A percentile compares a stretch with the other conserved stretches of the same genome.
Evolutionary conservation across 2,797 vertebrate genomes (phyloP).

Genomic region (Mastacembelus armatus): DNA sequence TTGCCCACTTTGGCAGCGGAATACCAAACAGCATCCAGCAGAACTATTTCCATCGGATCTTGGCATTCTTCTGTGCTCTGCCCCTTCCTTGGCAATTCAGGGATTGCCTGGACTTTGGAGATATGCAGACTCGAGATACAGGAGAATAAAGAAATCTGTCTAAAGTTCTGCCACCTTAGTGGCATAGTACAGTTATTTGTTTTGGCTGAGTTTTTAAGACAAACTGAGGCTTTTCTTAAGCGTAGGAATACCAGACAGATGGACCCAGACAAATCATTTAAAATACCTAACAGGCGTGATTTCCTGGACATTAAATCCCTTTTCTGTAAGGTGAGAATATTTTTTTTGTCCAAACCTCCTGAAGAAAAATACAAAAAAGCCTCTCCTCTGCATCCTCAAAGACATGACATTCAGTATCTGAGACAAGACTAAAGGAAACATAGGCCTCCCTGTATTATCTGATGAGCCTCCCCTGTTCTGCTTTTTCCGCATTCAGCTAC

Average conservation of each 20-base stretch:
- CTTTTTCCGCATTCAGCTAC: conserved; percentile 28
- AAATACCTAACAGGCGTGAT: conserved; percentile 15
- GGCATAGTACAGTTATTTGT: conserved; percentile 23
- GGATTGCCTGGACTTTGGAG: conserved; percentile 50
- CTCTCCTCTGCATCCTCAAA: conserved; percentile 22
- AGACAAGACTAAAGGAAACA: conserved; percentile 30
- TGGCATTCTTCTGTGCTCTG: conserved; percentile 24
- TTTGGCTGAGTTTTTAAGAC: conserved; percentile 16
- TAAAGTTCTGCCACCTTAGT: conserved; percentile 24
- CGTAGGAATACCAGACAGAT: conserved; percentile 7
- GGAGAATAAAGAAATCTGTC: conserved; percentile 40
- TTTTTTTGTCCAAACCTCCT: conserved; percentile 22
- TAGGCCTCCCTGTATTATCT: conserved; percentile 36
- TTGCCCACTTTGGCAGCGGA: conserved; percentile 40
- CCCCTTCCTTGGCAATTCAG: conserved; percentile 43
- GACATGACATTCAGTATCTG: conserved; percentile 30
- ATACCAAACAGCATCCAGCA: conserved; percentile 49
- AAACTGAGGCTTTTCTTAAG: conserved; percentile 46
- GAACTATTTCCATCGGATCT: conserved; percentile 37
- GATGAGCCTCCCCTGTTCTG: conserved; percentile 29
- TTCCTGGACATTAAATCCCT: conserved; percentile 25
- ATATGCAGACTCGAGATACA: conserved; percentile 54
- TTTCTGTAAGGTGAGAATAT: conserved; percentile 36
- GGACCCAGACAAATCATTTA: conserved; percentile 25
- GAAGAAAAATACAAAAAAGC: conserved; percentile 9